Conservation (phyloP, 2,888 invertebrate genomes). For the Terebella lapidaria region DNA sequence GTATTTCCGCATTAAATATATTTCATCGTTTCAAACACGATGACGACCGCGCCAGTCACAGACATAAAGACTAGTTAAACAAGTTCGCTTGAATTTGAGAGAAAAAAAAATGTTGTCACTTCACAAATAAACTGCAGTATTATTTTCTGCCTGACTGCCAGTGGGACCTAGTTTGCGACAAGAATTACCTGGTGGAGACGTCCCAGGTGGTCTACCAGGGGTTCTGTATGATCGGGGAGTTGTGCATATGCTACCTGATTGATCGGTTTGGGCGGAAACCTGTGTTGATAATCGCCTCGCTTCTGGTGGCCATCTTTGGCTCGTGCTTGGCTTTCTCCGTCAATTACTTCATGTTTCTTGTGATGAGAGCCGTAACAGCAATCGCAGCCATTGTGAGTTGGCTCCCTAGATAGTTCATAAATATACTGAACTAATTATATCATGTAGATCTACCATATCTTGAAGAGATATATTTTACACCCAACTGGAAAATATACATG, state of each 20-base stretch:
- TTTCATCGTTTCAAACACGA: not conserved
- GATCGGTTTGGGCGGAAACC: conserved; percentile 17
- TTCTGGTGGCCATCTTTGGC: conserved; percentile 10
- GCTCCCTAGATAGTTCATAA: no score
- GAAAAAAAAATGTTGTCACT: no score
- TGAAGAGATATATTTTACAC: no score
- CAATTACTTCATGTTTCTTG: conserved; percentile 14
- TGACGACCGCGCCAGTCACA: no score
- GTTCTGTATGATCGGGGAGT: conserved; percentile 4
- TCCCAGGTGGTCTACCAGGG: not conserved
- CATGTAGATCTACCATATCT: no score
- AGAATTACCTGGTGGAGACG: not conserved
- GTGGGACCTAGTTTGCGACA: conserved; percentile 3
- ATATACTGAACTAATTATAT: no score
- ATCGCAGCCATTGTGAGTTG: conserved; percentile 8
- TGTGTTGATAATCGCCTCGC: conserved; percentile 8
- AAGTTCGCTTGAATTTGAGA: no score
- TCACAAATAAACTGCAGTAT: no score
- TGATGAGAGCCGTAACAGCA: conserved; percentile 9
- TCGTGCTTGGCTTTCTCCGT: conserved; percentile 10
- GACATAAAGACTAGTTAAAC: no score
- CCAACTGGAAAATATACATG: no score
- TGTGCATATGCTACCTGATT: conserved; percentile 7
- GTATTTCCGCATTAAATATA: not conserved
- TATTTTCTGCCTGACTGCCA: not conserved